Percentiles rank a stretch among this genome's conserved stretches.
phyloP scores from a whole-genome alignment of 2,888 invertebrate species.

The Apodemia zela region DNA sequence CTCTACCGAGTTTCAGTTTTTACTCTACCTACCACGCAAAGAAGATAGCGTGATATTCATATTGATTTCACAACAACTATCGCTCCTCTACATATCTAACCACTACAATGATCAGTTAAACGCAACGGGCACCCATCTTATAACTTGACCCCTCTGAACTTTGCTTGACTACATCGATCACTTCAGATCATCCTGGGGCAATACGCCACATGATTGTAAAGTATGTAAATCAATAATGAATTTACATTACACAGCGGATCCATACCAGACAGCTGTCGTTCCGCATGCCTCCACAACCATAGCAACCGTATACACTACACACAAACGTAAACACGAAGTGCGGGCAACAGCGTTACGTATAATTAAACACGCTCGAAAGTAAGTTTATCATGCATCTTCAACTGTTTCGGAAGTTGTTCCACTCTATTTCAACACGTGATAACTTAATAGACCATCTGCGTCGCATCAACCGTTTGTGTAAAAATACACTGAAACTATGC shows the following conservation, averaged over 20 bases:
- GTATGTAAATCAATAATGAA: neutral
- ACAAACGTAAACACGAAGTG: neutral
- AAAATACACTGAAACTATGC: too few relatives aligned
- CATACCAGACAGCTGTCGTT: neutral
- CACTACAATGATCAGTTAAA: too few relatives aligned
- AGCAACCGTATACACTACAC: neutral
- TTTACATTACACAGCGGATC: neutral
- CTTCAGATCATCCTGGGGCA: too few relatives aligned
- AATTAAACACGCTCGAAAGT: constrained; percentile 14
- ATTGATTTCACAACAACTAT: too few relatives aligned
- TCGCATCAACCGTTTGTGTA: neutral
- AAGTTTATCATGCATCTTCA: neutral
- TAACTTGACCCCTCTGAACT: neutral
- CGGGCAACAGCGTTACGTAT: neutral
- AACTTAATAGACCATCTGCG: neutral
- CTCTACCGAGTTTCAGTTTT: too few relatives aligned
- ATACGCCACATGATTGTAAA: neutral
- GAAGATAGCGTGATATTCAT: too few relatives aligned
- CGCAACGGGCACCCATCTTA: too few relatives aligned
- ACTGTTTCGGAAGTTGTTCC: constrained; percentile 6
- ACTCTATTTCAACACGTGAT: constrained; percentile 9
- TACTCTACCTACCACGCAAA: too few relatives aligned
- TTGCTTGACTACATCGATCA: neutral
- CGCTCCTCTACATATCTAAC: too few relatives aligned
- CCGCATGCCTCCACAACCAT: neutral